Conservation (phyloP, 23 tunicate species). For the Corella eumyota region DNA sequence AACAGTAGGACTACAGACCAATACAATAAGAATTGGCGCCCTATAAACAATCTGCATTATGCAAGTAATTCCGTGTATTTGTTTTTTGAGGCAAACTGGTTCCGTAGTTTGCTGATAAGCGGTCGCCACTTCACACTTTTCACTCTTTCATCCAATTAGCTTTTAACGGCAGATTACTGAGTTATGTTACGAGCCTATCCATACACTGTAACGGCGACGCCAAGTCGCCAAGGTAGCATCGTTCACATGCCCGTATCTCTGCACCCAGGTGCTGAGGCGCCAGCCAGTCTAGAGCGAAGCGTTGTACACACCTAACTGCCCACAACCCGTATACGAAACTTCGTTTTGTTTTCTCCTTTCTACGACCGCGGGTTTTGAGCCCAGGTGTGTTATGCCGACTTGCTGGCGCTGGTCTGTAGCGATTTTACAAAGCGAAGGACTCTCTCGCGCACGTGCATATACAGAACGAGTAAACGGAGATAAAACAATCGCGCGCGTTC, state of each 20-base stretch:
- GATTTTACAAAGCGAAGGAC: neutral
- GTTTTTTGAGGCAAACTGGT: neutral
- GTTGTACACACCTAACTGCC: conserved; percentile 13
- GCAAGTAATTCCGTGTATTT: too few relatives aligned
- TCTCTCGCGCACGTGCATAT: conserved; percentile 6
- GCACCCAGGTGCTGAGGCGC: conserved; percentile 80
- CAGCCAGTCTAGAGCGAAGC: conserved; percentile 45
- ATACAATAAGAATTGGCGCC: too few relatives aligned
- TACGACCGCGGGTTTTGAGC: neutral
- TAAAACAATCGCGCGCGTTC: too few relatives aligned
- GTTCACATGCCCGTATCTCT: conserved; percentile 4
- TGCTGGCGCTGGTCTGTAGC: conserved; percentile 16
- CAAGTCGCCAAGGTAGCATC: neutral
- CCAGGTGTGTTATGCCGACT: conserved; percentile 44
- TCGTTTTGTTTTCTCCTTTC: conserved; percentile 13
- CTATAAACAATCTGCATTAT: too few relatives aligned
- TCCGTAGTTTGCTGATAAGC: neutral
- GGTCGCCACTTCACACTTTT: neutral
- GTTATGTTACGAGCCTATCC: too few relatives aligned
- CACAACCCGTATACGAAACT: too few relatives aligned
- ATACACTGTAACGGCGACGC: too few relatives aligned
- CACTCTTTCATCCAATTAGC: neutral
- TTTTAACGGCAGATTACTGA: too few relatives aligned
- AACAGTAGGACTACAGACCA: too few relatives aligned
- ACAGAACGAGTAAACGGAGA: neutral